These are phyloP conservation scores for Neria commutata DNA, from an alignment of 2,888 invertebrate genomes.

Conservation along the genomic window DNA sequence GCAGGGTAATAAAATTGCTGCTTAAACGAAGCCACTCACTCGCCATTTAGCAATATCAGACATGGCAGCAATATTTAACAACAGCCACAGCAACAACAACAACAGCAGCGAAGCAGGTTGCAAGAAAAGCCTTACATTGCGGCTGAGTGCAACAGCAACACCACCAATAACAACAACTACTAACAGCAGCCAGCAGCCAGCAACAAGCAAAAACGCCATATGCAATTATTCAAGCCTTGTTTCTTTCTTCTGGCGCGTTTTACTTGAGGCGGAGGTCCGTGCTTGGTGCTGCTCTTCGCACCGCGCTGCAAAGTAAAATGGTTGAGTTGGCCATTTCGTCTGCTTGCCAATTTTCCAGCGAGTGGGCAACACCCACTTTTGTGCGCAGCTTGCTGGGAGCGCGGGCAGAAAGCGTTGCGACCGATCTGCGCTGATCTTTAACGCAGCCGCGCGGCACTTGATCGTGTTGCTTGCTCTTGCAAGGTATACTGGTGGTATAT, in stretches of 20 bases:
- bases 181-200: background rate
- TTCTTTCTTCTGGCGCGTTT: background rate
- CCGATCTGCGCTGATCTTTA: slow-evolving; percentile 1
- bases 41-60: slow-evolving; percentile 58
- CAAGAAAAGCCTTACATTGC: background rate
- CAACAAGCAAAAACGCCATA: slow-evolving; percentile 27
- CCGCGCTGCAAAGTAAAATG: background rate
- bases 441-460: background rate
- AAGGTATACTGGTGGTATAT: background rate
- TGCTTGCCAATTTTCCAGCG: slow-evolving; percentile 31
- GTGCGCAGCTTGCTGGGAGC: too few relatives aligned
- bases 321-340: slow-evolving; percentile 43
- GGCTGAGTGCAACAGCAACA: slow-evolving; percentile 10
- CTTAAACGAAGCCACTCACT: slow-evolving; percentile 58
- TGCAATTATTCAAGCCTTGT: slow-evolving; percentile 41
- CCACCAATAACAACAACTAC: slow-evolving; percentile 3
- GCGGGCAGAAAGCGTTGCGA: background rate
- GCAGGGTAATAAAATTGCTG: slow-evolving; percentile 52
- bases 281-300: background rate
- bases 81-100: slow-evolving; percentile 7
- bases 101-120: background rate
- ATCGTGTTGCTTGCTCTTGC: slow-evolving; percentile 1
- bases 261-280: background rate
- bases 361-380: slow-evolving; percentile 47
- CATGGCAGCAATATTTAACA: slow-evolving; percentile 50